Conservation (phyloP, 2,797 vertebrate genomes). For the Eulemur rubriventer region DNA sequence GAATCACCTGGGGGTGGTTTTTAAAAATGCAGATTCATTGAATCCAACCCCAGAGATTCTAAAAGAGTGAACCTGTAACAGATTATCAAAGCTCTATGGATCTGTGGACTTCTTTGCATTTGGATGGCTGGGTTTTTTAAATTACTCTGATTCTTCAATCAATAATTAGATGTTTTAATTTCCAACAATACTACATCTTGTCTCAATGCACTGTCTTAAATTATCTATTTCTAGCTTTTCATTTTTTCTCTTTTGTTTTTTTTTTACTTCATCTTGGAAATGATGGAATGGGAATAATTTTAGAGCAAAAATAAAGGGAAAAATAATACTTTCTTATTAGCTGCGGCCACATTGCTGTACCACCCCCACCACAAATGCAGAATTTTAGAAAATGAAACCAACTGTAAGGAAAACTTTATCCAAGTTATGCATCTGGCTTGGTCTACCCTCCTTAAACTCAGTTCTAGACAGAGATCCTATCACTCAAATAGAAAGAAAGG, state of each 20-base stretch:
- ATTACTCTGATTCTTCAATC: neutral
- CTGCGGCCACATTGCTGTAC: neutral
- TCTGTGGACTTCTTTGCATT: neutral
- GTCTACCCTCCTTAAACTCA: neutral
- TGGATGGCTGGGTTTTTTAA: neutral
- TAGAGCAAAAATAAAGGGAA: neutral
- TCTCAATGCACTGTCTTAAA: neutral
- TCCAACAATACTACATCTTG: neutral
- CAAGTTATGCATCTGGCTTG: neutral
- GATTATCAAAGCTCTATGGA: neutral
- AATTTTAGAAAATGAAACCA: constrained; percentile 6
- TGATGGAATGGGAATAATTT: neutral
- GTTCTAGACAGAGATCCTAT: neutral
- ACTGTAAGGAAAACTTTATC: neutral
- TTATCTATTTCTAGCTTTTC: neutral
- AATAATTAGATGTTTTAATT: neutral
- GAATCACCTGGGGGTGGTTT: neutral
- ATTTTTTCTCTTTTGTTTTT: neutral
- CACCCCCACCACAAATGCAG: no score
- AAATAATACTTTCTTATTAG: neutral
- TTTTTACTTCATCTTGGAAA: neutral
- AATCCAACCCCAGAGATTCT: neutral
- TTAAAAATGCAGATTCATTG: neutral
- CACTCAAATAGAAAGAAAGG: neutral
- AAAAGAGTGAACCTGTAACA: neutral